Evolutionary conservation across 2,888 invertebrate genomes (phyloP), one percentile per base, ranked within the genome.

Genomic region (Thymelicus acteon): DNA sequence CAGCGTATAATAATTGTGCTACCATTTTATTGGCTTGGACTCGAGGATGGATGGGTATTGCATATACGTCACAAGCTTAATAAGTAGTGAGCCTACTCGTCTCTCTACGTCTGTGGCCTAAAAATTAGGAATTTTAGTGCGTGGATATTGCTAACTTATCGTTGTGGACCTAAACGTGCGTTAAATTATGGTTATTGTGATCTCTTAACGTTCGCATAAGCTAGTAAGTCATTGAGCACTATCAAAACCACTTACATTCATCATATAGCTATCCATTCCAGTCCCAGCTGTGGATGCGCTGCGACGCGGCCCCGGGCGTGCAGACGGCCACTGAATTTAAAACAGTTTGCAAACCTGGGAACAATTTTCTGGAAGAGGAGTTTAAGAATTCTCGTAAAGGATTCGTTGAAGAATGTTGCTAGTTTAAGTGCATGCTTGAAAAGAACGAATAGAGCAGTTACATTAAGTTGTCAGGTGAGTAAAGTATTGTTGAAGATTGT

Each of bases 281-380:
- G 67, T 40, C 48, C 40, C 60, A 49, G 49, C 60, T 60, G 67
- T 48, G 37, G 48, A 24, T 39, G 49, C 37, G 67, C 60, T 60
- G n/a, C 37, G 13, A 19, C 10, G 47, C 61, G 57, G 31, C 47
- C 61, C 24, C 40, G 31, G 60, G 52, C 61, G 60, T n/a, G 24
- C 5, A 37, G 24, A 67, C 67, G 61, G 7, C 49, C 31, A 40
- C 40, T 67, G 67, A 67, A 67, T 67, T 61, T 67, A 19, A 67
- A 67, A 67, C 61, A 67, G 67, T 61, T 67, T 54, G 60, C 31
- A 67, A 63, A 67, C 52, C 67, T 52, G 39, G 48, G 31, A 52
- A 44, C 61, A 67, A 52, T 67, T 67, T 67, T 52, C 40, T 61
- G 24, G 48, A 37, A 48, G 67, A 66, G 66, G 37, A 54, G 52